phyloP scores from a whole-genome alignment of 2,797 vertebrate genomes.

The Malurus leucopterus region DNA sequence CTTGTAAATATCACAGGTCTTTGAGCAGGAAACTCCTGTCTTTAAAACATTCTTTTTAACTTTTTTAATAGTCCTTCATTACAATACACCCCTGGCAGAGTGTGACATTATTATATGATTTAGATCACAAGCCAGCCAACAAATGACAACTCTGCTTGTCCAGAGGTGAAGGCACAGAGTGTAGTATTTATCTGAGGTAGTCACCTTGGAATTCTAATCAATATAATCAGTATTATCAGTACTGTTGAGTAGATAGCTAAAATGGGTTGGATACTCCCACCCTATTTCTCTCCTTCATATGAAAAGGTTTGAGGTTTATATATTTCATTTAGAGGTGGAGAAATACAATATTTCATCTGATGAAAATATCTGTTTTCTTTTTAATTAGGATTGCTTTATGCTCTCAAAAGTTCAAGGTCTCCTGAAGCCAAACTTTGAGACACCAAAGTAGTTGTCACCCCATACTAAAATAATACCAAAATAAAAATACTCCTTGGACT shows the following conservation, averaged over 20 bases:
- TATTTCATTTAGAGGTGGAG: neutral
- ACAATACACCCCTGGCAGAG: neutral
- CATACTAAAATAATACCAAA: neutral
- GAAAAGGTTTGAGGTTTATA: neutral
- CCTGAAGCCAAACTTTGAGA: neutral
- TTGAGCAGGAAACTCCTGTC: neutral
- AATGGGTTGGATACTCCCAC: neutral
- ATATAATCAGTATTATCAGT: neutral
- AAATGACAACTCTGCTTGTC: neutral
- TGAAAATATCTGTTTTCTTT: neutral
- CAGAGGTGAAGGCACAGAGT: neutral
- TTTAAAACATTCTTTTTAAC: rapidly evolving
- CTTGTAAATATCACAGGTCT: neutral
- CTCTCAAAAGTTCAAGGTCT: neutral
- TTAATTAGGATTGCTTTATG: neutral
- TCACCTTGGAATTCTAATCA: neutral
- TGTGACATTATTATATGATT: neutral
- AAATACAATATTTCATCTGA: neutral
- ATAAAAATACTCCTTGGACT: neutral
- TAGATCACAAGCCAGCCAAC: neutral
- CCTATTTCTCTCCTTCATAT: neutral
- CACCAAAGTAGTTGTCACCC: neutral
- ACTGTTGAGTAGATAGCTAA: neutral
- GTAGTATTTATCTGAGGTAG: neutral
- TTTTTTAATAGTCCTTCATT: neutral